Evolutionary conservation across 2,113 vertebrate genomes (phyloP), one percentile per base, ranked within the genome.

Genomic region (Malaclemys terrapin): DNA sequence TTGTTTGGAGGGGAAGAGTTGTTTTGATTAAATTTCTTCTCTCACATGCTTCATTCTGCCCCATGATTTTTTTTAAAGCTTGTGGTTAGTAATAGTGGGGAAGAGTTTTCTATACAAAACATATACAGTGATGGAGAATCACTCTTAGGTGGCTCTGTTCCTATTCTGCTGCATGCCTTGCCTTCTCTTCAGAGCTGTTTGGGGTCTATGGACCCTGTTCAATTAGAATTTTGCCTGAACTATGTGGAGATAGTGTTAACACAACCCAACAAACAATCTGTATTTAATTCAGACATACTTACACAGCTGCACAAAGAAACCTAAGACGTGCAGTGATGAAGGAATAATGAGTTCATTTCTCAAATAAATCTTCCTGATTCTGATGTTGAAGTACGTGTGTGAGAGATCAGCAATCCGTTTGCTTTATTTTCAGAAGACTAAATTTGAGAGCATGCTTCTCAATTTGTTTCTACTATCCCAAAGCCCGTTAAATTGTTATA

Each of bases 221-320:
- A 10, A 22, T 57, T 19, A 5, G 6, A 20, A 12, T 16, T 75
- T 9, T 0, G 0, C 1, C 87, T 57, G 47, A 87, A 1, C 2
- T 45, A 2, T 56, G 38, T 29, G 88, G 38, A 78, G 57, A 57
- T 27, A 72, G 27, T 31, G 0, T 57, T 38, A 13, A 4, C 69
- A n/a, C 14, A 29, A 0, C 42, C 8, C 56, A 2, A 31, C 82
- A 2, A 76, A 22, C n/a, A 76, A 24, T 25, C 54, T 35, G 29
- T 0, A 4, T 12, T 82, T 57, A 54, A 49, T 75, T 78, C 35
- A 12, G 47, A 11, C 35, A 9, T 12, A 2, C 2, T 49, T 54
- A 27, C n/a, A 45, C 4, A 85, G 80, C 45, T 57, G 7, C 29
- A 42, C 79, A 89, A 56, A 86, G 62, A 76, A 29, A 2, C n/a